Conservation (phyloP, 2,888 invertebrate genomes). For the Morinoia aosen region DNA sequence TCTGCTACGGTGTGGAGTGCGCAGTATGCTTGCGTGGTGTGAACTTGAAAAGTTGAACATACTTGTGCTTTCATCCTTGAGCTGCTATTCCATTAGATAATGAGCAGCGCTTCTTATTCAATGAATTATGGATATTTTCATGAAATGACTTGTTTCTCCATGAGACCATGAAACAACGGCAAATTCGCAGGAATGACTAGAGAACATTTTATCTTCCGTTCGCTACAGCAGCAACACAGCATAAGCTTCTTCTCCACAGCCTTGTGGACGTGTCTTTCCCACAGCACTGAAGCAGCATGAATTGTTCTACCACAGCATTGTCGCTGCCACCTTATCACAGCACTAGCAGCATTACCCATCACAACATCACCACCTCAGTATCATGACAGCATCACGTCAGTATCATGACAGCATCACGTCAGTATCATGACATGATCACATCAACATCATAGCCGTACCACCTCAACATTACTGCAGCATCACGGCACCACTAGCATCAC, state of each 20-base stretch:
- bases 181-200: too few species aligned
- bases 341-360: not conserved
- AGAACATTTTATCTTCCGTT: too few species aligned
- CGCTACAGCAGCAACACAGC: too few species aligned
- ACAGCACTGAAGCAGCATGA: not conserved
- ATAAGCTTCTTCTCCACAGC: not conserved
- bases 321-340: not conserved
- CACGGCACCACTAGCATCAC: not conserved
- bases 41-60: not conserved
- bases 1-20: not conserved
- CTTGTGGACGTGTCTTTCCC: not conserved
- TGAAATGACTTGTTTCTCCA: too few species aligned
- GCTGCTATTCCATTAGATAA: not conserved
- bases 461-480: not conserved
- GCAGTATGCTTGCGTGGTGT: not conserved
- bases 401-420: not conserved
- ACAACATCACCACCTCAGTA: not conserved
- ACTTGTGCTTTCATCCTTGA: not conserved
- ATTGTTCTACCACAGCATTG: not conserved
- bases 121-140: not conserved
- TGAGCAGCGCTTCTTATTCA: not conserved
- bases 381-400: not conserved
- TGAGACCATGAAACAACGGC: too few species aligned
- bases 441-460: not conserved
- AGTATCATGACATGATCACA: not conserved